Conservation (phyloP, 2,797 vertebrate species). For the Falco cherrug region DNA sequence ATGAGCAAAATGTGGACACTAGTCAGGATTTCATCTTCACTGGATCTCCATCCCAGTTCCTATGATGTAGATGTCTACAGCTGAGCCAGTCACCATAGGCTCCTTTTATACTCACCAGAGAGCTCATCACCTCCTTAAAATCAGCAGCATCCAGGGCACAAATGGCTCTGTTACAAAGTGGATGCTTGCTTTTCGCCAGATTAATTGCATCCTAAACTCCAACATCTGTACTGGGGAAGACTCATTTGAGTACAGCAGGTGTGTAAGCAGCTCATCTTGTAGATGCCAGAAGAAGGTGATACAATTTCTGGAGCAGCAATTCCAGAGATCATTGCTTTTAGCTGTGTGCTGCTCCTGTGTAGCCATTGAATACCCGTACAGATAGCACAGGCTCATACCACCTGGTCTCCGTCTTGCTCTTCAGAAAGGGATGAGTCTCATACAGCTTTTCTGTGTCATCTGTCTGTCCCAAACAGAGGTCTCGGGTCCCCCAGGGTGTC, state of each 20-base stretch:
- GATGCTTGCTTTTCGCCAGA: background rate
- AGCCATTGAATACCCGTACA: background rate
- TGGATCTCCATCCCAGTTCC: background rate
- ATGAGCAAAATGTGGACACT: background rate
- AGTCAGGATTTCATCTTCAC: background rate
- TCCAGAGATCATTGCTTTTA: background rate
- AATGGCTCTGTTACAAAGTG: background rate
- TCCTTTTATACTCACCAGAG: background rate
- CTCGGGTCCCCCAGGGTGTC: background rate
- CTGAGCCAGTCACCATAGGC: background rate
- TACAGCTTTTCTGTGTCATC: background rate
- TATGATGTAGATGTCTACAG: background rate
- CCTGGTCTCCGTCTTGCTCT: background rate
- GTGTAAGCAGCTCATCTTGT: background rate
- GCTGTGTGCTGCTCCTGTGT: background rate
- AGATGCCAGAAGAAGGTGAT: background rate
- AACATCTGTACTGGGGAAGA: background rate
- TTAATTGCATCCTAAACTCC: background rate
- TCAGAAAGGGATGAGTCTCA: background rate
- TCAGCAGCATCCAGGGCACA: background rate
- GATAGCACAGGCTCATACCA: background rate
- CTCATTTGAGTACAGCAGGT: background rate
- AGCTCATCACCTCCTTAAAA: background rate
- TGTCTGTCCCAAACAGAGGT: background rate
- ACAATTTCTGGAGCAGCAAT: background rate